Evolutionary conservation across 2,113 vertebrate species (phyloP), one percentile per base, ranked within the genome.

Genomic region (Lota lota): DNA sequence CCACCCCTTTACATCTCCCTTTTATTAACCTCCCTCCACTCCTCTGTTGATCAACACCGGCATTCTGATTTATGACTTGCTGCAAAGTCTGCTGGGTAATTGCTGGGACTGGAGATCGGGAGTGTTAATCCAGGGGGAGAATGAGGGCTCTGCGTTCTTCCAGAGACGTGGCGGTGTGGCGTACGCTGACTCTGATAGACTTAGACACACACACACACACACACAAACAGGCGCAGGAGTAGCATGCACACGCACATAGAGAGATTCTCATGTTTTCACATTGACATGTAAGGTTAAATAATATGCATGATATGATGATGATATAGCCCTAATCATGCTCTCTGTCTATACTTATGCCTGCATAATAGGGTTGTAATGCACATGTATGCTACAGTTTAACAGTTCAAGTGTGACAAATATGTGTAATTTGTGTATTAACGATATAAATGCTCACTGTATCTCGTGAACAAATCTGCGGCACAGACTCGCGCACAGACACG

Each of bases 41-140:
- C 77, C 79, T 80, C 83, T 89, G 89, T 89, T 87, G 89, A 90
- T 90, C 88, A 89, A 83, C 88, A 81, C 82, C 59, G 84, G 78
- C 74, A 22, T 65, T 72, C 83, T 85, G 87, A 90, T 89, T 89
- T 87, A 89, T 86, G 82, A 83, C 83, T 74, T 5, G 40, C 80
- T 88, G 86, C 89, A 87, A 87, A 85, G 85, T 79, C 84, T 90
- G 72, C 85, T 88, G 88, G 86, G 88, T 89, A 89, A 89, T 89
- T 88, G 83, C 88, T 77, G 61, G 78, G 76, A 69, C 86, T 74
- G 77, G 58, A 83, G 79, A 83, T 67, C 50, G 63, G 73, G 68
- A 70, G 77, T 79, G 84, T 85, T 85, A 83, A 85, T 70, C 69
- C 76, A 72, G 79, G 83, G 78, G 82, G 68, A 40, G 36, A 47